A percentile compares a stretch with the other conserved stretches of the same genome.
These are phyloP conservation scores for Andrena minutula DNA, from an alignment of 2,888 invertebrate species.

Conservation along the genomic window DNA sequence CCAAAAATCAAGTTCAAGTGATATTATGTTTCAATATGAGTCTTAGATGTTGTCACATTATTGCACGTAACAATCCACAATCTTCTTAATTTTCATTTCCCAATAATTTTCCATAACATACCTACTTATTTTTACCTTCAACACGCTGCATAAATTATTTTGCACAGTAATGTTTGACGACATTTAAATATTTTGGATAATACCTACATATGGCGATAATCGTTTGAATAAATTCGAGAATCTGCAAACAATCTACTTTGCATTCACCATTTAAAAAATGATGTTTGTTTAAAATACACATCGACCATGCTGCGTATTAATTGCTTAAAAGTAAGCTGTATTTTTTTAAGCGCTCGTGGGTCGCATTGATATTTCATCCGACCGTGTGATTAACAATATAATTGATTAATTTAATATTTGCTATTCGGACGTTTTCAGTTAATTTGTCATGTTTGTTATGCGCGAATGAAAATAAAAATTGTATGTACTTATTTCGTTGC, in stretches of 20 bases:
- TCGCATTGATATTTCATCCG: neutral
- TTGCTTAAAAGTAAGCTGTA: neutral
- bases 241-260: neutral
- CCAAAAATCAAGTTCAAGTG: too few species aligned
- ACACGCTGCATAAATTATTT: neutral
- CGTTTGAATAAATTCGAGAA: neutral
- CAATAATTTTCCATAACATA: too few species aligned
- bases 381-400: constrained; percentile 1
- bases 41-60: too few species aligned
- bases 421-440: neutral
- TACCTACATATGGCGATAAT: neutral
- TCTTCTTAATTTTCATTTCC: too few species aligned
- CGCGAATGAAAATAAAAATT: neutral
- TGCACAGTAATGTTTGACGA: neutral
- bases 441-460: neutral
- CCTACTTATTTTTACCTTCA: too few species aligned
- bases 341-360: constrained; percentile 15
- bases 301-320: constrained; percentile 1
- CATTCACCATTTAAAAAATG: neutral
- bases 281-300: constrained; percentile 15
- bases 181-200: neutral
- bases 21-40: too few species aligned
- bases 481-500: neutral
- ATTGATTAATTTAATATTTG: constrained; percentile 23
- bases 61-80: too few species aligned